phyloP scores from a whole-genome alignment of 1,140 invertebrate species.

The Helicoverpa armigera region DNA sequence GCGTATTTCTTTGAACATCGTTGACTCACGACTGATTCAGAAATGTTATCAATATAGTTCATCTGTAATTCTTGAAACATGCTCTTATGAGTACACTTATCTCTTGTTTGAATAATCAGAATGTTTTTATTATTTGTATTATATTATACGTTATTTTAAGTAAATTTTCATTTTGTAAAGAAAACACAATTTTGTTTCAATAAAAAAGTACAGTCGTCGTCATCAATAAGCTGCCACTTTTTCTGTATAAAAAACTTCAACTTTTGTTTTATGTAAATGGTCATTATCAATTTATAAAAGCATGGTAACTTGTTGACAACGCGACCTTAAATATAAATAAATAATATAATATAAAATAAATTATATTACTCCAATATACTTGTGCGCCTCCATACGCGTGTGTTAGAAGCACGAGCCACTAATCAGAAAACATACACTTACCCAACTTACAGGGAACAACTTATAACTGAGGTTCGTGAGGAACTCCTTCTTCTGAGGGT shows the following conservation, averaged over 20 bases:
- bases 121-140: too few species aligned
- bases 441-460: constrained; percentile 93
- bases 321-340: neutral
- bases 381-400: constrained; percentile 43
- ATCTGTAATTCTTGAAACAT: too few species aligned
- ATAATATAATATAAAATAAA: constrained; percentile 43
- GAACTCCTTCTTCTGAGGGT: constrained; percentile 93
- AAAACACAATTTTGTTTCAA: constrained; percentile 31
- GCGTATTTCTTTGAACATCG: too few species aligned
- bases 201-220: constrained; percentile 23
- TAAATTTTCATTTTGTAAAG: neutral
- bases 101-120: too few species aligned
- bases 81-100: too few species aligned
- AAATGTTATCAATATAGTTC: too few species aligned
- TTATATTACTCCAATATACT: constrained; percentile 31
- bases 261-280: neutral
- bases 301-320: neutral
- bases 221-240: neutral
- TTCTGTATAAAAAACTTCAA: neutral
- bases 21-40: too few species aligned
- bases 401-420: constrained; percentile 72
- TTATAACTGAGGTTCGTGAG: constrained; percentile 92
- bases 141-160: neutral
- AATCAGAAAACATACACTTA: constrained; percentile 85
- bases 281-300: neutral